Conservation (phyloP, 2,797 vertebrate species). For the Varecia variegata region DNA sequence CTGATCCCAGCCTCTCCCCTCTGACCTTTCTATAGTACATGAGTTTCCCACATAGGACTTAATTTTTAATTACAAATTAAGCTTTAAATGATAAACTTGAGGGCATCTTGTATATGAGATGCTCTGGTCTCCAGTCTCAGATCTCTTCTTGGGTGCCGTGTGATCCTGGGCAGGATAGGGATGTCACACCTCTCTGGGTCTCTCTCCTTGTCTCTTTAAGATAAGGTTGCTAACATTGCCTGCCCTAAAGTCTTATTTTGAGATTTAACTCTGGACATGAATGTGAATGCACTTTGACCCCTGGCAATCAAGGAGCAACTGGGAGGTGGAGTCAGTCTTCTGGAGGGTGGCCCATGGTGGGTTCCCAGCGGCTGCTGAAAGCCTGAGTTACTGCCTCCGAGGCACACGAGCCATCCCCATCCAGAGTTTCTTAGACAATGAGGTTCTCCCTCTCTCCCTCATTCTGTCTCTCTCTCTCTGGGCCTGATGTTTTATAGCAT, state of each 20-base stretch:
- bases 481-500: background rate
- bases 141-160: background rate
- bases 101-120: fast-evolving
- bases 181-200: background rate
- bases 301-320: fast-evolving
- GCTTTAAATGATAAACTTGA: fast-evolving
- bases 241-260: background rate
- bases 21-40: fast-evolving
- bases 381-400: fast-evolving
- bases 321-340: fast-evolving
- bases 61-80: background rate
- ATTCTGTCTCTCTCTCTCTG: background rate
- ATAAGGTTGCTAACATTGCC: fast-evolving
- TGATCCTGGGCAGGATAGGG: background rate
- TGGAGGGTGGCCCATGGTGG: fast-evolving
- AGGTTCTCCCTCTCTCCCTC: background rate
- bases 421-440: background rate
- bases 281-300: background rate
- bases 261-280: background rate
- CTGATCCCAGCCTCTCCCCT: background rate
- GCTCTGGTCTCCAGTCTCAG: background rate
- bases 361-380: background rate
- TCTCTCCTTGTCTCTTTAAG: background rate
- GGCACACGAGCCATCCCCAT: fast-evolving
- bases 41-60: no score